A percentile compares a stretch with the other conserved stretches of the same genome.
Evolutionary conservation across 2,797 vertebrate genomes (phyloP).

Genomic region (Sebastes hubbsi): DNA sequence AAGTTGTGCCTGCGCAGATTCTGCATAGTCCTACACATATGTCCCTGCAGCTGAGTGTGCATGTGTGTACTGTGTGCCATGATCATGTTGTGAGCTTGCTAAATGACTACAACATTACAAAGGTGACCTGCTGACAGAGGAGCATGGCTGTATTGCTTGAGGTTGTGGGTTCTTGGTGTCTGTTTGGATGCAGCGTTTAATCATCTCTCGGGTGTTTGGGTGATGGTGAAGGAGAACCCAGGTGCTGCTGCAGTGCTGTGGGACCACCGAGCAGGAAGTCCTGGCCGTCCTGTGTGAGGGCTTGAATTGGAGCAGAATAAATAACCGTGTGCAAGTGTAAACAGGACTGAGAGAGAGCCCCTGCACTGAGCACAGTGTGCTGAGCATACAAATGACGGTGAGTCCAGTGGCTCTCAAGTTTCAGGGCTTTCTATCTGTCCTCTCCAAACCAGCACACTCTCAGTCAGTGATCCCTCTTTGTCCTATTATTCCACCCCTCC

Average conservation of each 20-base stretch:
- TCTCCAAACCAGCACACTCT: conserved; percentile 27
- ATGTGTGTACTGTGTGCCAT: background rate
- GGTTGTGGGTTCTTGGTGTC: background rate
- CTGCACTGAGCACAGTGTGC: conserved; percentile 57
- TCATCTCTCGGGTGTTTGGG: conserved; percentile 7
- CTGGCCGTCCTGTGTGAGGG: conserved; percentile 30
- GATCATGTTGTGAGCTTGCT: background rate
- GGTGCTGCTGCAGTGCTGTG: conserved; percentile 65
- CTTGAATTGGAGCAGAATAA: conserved; percentile 60
- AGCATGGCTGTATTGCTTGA: conserved; percentile 17
- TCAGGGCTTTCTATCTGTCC: conserved; percentile 48
- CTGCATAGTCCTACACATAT: conserved; percentile 47
- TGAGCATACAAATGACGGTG: conserved; percentile 73
- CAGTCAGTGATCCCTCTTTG: conserved; percentile 24
- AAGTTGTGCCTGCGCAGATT: conserved; percentile 54
- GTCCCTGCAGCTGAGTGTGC: conserved; percentile 44
- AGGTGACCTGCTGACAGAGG: conserved; percentile 34
- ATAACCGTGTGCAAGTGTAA: conserved; percentile 56
- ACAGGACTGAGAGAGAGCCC: conserved; percentile 61
- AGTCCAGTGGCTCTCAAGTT: conserved; percentile 56
- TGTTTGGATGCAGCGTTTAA: conserved; percentile 44
- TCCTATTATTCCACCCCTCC: conserved; percentile 13
- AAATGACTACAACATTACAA: conserved; percentile 15
- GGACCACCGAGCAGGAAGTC: conserved; percentile 41
- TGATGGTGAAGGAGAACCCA: conserved; percentile 31